phyloP scores from a whole-genome alignment of 1,140 invertebrate genomes.

The Zaprionus camerounensis region DNA sequence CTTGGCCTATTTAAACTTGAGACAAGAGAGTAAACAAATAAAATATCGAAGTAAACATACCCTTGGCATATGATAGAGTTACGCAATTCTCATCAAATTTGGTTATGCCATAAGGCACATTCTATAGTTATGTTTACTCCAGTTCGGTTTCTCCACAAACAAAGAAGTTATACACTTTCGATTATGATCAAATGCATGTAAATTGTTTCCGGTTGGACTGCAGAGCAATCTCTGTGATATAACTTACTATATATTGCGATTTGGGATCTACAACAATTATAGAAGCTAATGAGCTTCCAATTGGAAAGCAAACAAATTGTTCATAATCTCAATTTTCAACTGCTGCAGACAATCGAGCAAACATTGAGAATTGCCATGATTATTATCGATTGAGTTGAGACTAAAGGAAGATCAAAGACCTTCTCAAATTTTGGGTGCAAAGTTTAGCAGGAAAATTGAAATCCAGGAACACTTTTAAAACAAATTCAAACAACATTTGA shows the following conservation, averaged over 20 bases:
- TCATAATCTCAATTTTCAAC: too few species aligned
- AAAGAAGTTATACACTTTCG: background rate
- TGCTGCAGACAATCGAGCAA: too few species aligned
- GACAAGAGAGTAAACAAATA: background rate
- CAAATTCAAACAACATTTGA: background rate
- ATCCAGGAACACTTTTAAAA: background rate
- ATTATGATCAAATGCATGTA: too few species aligned
- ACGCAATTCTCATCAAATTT: background rate
- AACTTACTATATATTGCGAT: too few species aligned
- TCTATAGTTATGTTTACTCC: background rate
- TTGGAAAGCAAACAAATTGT: too few species aligned
- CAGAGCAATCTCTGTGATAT: too few species aligned
- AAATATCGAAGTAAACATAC: slow-evolving; percentile 1
- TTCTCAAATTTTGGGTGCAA: slow-evolving; percentile 4
- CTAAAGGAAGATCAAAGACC: slow-evolving; percentile 3
- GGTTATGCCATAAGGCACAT: background rate
- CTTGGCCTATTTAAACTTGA: slow-evolving; percentile 11
- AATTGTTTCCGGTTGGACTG: too few species aligned
- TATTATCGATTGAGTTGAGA: background rate
- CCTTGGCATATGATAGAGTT: background rate
- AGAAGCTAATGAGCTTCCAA: too few species aligned
- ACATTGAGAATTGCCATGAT: too few species aligned
- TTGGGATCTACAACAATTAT: too few species aligned
- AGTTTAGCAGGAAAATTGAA: background rate
- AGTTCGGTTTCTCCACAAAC: background rate